Evolutionary conservation across 1,140 invertebrate species (phyloP).

Genomic region (Linepithema humile): DNA sequence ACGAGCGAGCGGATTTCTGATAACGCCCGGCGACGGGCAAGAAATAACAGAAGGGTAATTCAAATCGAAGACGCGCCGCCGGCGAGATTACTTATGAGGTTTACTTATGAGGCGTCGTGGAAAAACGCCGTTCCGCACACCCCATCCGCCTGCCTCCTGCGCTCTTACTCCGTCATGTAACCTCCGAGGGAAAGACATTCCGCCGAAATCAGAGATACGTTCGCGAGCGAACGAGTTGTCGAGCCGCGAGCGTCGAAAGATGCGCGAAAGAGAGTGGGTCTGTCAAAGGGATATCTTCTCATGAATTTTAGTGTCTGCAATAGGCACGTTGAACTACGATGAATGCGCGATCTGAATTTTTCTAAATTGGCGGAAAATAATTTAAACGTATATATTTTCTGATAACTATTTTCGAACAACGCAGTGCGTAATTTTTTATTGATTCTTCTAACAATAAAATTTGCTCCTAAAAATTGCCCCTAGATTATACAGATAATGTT

Average conservation of each 20-base stretch:
- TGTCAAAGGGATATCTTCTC: not conserved
- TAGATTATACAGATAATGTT: not conserved
- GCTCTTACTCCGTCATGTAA: not conserved
- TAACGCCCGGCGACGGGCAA: constrained; percentile 72
- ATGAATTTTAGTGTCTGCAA: not conserved
- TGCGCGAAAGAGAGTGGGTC: not conserved
- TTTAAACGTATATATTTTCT: not conserved
- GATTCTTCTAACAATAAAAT: not conserved
- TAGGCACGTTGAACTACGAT: not conserved
- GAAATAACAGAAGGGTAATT: constrained; percentile 75
- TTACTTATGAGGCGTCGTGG: constrained; percentile 68
- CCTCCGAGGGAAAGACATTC: constrained; percentile 30
- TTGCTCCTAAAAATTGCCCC: not conserved
- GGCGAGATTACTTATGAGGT: constrained; percentile 75
- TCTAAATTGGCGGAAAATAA: not conserved
- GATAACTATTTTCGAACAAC: not conserved
- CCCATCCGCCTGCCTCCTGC: not conserved
- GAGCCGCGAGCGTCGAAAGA: not conserved
- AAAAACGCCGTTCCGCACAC: constrained; percentile 51
- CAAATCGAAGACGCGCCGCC: constrained; percentile 71
- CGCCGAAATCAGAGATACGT: constrained; percentile 57
- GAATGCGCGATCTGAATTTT: not conserved
- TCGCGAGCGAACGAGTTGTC: constrained; percentile 42
- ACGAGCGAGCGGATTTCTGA: constrained; percentile 73
- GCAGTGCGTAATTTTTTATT: not conserved